phyloP scores from a whole-genome alignment of 2,113 vertebrate genomes.

The Osmerus mordax region DNA sequence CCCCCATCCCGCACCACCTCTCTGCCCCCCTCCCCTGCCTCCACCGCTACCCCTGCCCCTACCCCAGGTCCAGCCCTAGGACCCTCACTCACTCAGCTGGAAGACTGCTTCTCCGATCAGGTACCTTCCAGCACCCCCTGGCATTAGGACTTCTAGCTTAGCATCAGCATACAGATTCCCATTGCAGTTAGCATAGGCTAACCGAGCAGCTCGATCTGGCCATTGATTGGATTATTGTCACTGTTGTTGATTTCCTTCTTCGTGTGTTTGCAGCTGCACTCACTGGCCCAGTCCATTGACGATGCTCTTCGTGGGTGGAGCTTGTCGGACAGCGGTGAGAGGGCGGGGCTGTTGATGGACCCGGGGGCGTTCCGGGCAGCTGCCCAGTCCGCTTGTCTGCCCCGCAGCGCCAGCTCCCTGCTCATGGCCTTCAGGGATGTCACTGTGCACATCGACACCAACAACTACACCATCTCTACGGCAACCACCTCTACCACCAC shows the following conservation, averaged over 20 bases:
- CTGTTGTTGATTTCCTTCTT: constrained; percentile 3
- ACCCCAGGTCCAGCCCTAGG: constrained; percentile 39
- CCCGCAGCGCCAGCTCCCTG: constrained; percentile 88
- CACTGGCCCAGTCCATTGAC: constrained; percentile 95
- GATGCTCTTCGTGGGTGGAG: constrained; percentile 94
- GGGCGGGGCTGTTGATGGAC: constrained; percentile 72
- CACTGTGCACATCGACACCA: constrained; percentile 95
- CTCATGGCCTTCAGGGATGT: constrained; percentile 99
- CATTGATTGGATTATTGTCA: not conserved
- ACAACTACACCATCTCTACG: constrained; percentile 94
- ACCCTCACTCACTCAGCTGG: constrained; percentile 85
- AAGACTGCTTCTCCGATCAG: constrained; percentile 97
- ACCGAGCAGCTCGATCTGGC: not conserved
- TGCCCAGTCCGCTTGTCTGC: constrained; percentile 72
- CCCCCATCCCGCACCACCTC: constrained; percentile 83
- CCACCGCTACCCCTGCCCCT: constrained; percentile 43
- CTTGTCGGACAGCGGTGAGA: constrained; percentile 78
- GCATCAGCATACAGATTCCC: not conserved
- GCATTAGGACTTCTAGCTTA: not conserved
- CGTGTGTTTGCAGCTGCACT: constrained; percentile 80
- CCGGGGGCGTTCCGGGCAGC: constrained; percentile 67
- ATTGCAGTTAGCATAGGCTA: too few relatives aligned
- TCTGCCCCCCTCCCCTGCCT: constrained; percentile 80
- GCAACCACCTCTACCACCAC: constrained; percentile 82
- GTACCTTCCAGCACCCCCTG: constrained; percentile 54